phyloP scores from a whole-genome alignment of 2,113 vertebrate genomes.

The Varanus komodoensis region DNA sequence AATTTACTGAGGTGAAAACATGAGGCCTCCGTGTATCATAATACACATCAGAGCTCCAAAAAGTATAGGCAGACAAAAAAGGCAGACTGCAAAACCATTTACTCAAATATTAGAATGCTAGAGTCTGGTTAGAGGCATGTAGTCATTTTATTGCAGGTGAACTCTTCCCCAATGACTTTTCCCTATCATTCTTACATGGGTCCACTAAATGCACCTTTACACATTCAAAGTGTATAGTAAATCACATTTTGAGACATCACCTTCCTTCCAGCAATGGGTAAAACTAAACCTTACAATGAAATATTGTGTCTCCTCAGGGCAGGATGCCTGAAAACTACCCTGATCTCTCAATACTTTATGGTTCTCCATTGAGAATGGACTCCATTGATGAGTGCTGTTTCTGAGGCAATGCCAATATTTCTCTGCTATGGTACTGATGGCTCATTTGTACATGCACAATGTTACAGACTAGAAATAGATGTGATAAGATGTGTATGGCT shows the following conservation, averaged over 20 bases:
- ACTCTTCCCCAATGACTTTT: background rate
- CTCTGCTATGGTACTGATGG: background rate
- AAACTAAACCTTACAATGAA: background rate
- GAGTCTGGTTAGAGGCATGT: background rate
- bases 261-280: background rate
- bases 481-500: background rate
- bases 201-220: background rate
- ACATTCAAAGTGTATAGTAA: background rate
- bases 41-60: background rate
- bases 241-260: background rate
- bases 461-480: background rate
- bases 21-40: background rate
- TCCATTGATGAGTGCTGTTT: background rate
- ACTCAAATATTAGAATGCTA: background rate
- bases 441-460: background rate
- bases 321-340: background rate
- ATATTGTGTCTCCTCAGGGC: background rate
- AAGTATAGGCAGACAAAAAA: background rate
- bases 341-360: background rate
- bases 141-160: background rate
- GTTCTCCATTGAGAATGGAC: slow-evolving; percentile 6
- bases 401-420: background rate
- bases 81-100: background rate
- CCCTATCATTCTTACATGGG: background rate
- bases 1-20: background rate